Evolutionary conservation across 2,113 vertebrate genomes (phyloP), one percentile per base, ranked within the genome.

Genomic region (Rhinichthys klamathensis): DNA sequence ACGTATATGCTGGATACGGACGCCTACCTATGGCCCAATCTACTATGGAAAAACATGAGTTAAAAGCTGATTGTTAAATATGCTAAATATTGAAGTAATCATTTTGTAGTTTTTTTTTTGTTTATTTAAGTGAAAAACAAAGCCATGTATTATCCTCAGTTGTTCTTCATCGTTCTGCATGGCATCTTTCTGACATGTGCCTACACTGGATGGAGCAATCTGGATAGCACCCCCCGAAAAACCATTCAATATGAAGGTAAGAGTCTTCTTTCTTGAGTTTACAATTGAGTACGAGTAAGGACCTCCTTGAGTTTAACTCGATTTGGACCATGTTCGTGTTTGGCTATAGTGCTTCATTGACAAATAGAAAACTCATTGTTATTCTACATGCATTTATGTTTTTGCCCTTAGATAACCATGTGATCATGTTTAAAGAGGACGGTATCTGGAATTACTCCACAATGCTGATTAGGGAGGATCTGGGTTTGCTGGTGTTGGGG

Each of bases 371-470:
- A 38, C 32, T 9, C 18, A 72, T 70, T 70, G 32, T 70, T 41
- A 41, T n/a, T 41, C 9, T 41, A 23, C 7, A n/a, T 80, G 77
- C 61, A 82, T 2, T 82, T 81, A 6, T 79, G 58, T 54, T 80
- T 85, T 84, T 65, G 77, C 77, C 86, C 49, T 79, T 18, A 95
- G 95, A 89, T 73, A 89, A 67, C 84, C 86, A 83, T 25, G 82
- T 89, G 51, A 92, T 92, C 87, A 67, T 86, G 69, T 95, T 95
- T 86, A 87, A 85, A 90, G 91, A 91, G 63, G 90, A 92, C 0
- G 89, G 89, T 16, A 89, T 94, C 65, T 94, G 87, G 82, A 91
- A 94, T 91, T 94, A 95, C 89, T 94, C 95, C 77, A 92, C 92
- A 0, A 91, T 95, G 90, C 89, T 96, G 35, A 87, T 95, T 87